Base-by-base conservation (phyloP, 2,888 invertebrate genomes). In the Sipha maydis region DNA sequence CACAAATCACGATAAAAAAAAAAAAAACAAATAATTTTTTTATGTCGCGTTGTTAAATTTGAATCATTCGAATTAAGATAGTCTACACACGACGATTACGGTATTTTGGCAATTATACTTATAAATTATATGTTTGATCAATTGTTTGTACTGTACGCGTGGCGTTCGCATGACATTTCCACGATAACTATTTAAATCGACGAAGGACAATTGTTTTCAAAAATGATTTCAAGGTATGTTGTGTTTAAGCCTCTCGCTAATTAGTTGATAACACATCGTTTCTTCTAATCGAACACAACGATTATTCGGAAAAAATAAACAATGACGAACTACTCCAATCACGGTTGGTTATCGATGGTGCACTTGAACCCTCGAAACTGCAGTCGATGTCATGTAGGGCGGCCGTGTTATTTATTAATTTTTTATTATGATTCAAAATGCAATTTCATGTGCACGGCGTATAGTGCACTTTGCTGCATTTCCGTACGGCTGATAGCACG, bases 211-310 rank as follows among this genome's bases (percentile, higher is more conserved):
- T n/a, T 38, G n/a, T 67, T 38, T 7, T 14, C 9, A 14, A 21
- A 21, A 82, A 69, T 28, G 71, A 31, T 21, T 82, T 82, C 69
- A 82, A 82, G 82, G 82, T 25, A 38, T 7, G 34, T 34, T 8
- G 11, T 5, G 41, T 48, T 48, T 69, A 38, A 28, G 54, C 31
- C 21, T 61, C 25, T 38, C 28, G 28, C 67, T 48, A 25, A 61
- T 28, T 28, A 31, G 17, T 69, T 67, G 67, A 69, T 67, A 8
- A 28, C 19, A 34, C 56, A 41, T 17, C 17, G 48, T 28, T n/a
- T 61, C 25, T 48, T 14, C 14, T 48, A 48, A 48, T 48, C 48
- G 41, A 11, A 3, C 25, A 21, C 61, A 61, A 61, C 48, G 48
- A 48, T 48, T 48, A 48, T 48, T 48, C 2, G 48, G 48, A 48